A percentile compares a stretch with the other conserved stretches of the same genome.
Conservation (phyloP, 2,113 vertebrate genomes). For the human region DNA sequence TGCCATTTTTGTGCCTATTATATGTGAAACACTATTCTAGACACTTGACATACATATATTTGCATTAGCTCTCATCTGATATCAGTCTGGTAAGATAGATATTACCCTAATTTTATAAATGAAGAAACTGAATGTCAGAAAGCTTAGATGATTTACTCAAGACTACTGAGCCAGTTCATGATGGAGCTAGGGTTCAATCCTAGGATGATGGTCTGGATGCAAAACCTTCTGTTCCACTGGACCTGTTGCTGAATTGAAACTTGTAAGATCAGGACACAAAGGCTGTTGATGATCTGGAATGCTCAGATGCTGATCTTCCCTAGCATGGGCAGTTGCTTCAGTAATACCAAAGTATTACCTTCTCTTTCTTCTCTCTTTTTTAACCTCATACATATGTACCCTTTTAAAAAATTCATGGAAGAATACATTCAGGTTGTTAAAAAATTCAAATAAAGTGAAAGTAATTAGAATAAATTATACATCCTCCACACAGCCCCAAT, state of each 20-base stretch:
- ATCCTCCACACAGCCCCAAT: neutral
- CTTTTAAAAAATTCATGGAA: neutral
- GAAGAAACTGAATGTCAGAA: neutral
- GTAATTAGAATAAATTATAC: neutral
- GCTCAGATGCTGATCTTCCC: neutral
- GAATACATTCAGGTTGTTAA: neutral
- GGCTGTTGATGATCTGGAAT: neutral
- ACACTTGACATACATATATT: neutral
- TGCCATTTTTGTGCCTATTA: neutral
- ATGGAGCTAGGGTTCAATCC: neutral
- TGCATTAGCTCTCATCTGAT: neutral
- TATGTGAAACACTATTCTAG: neutral
- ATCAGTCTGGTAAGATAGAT: neutral
- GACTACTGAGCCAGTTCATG: neutral
- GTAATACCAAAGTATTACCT: neutral
- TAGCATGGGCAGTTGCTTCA: neutral
- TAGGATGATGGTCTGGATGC: neutral
- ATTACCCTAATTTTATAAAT: neutral
- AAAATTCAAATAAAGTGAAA: constrained; percentile 20
- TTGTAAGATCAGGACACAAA: neutral
- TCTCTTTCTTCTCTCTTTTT: neutral
- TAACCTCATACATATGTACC: neutral
- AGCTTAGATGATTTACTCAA: neutral
- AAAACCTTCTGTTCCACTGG: neutral
- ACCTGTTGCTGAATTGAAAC: neutral